Conservation (phyloP, 92 coral and sea anemone genomes). For the Palythoa grandis region DNA sequence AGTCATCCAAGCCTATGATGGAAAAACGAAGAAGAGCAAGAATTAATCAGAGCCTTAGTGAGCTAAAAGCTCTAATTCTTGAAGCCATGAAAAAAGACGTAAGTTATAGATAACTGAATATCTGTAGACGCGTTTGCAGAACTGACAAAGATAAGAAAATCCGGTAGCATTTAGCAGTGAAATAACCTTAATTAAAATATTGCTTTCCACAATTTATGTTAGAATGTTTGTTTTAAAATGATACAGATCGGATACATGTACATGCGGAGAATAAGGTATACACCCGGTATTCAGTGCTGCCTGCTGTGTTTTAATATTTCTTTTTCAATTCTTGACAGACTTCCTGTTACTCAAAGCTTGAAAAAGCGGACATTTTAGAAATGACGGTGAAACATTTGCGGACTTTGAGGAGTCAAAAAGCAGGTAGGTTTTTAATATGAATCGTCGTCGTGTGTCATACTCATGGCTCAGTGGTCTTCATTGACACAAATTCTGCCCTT, state of each 20-base stretch:
- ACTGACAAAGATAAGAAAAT: conserved; percentile 8
- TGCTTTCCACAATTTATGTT: background rate
- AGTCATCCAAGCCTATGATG: conserved; percentile 88
- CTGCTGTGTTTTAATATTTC: background rate
- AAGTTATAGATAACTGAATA: conserved; percentile 45
- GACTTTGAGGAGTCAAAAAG: conserved; percentile 61
- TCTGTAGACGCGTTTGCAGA: background rate
- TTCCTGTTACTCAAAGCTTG: conserved; percentile 82
- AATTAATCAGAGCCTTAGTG: conserved; percentile 82
- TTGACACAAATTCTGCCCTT: background rate
- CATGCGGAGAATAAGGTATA: background rate
- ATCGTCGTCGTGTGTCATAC: background rate
- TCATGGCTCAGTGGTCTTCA: too few relatives aligned
- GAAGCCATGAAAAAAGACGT: conserved; percentile 91
- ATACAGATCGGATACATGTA: background rate
- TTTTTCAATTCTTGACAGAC: conserved; percentile 52
- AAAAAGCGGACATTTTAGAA: conserved; percentile 86
- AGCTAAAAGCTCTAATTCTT: conserved; percentile 78
- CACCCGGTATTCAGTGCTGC: background rate
- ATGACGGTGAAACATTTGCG: conserved; percentile 84
- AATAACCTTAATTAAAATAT: background rate
- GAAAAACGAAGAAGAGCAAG: conserved; percentile 84
- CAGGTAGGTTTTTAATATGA: conserved; percentile 3
- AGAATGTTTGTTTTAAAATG: background rate
- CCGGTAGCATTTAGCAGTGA: background rate